Conservation (phyloP, 2,888 invertebrate species). For the Monochamus alternatus region DNA sequence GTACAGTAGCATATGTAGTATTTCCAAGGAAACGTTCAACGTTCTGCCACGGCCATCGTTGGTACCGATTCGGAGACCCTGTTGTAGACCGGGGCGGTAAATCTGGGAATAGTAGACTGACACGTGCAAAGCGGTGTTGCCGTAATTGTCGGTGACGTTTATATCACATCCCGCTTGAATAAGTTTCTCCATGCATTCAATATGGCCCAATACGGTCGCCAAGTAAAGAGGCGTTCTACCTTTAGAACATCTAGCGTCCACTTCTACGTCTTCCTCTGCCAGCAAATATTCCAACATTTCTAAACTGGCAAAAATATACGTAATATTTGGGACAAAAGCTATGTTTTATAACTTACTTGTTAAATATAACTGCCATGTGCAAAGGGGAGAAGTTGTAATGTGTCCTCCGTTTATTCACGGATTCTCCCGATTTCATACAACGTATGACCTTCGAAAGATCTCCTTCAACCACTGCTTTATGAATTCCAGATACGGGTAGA, state of each 20-base stretch:
- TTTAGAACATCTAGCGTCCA: constrained; percentile 57
- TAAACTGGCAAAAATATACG: constrained; percentile 50
- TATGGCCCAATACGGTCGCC: constrained; percentile 48
- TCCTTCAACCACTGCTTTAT: constrained; percentile 52
- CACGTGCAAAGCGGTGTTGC: constrained; percentile 57
- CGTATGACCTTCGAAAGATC: constrained; percentile 52
- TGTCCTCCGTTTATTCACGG: constrained; percentile 58
- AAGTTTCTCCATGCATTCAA: constrained; percentile 49
- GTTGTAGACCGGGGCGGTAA: constrained; percentile 53
- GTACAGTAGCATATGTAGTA: constrained; percentile 60
- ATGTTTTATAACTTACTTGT: constrained; percentile 49
- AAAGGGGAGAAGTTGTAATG: constrained; percentile 58
- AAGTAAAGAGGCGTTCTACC: constrained; percentile 58
- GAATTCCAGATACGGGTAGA: constrained; percentile 48
- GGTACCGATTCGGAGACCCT: constrained; percentile 58
- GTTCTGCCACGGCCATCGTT: constrained; percentile 57
- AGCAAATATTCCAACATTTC: constrained; percentile 56
- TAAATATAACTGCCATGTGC: constrained; percentile 55
- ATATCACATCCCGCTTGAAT: constrained; percentile 58
- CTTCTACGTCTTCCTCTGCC: constrained; percentile 49
- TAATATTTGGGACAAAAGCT: neutral
- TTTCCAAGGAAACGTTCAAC: constrained; percentile 53
- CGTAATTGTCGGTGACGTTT: constrained; percentile 52
- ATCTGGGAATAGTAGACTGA: constrained; percentile 53
- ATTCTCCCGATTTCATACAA: constrained; percentile 51